Evolutionary conservation across 1,140 invertebrate species (phyloP).

Genomic region (Probaryconus sp.): DNA sequence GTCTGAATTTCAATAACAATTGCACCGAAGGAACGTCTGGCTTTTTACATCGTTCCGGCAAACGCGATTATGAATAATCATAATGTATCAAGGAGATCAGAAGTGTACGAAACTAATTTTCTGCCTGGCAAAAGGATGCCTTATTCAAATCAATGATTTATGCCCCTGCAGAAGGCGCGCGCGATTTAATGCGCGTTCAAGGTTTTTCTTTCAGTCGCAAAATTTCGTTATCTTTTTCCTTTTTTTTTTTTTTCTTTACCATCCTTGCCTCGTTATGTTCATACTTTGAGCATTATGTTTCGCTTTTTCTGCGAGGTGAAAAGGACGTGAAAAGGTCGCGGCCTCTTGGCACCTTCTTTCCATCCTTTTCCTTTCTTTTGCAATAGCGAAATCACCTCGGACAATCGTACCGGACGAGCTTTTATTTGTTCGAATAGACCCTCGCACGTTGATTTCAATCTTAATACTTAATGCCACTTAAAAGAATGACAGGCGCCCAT

Average conservation of each 20-base stretch:
- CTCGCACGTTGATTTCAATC: constrained; percentile 58
- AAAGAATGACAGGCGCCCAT: constrained; percentile 50
- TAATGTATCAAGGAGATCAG: constrained; percentile 20
- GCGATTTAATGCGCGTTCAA: constrained; percentile 53
- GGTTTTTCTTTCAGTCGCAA: constrained; percentile 49
- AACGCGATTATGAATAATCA: constrained; percentile 53
- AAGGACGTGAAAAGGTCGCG: constrained; percentile 41
- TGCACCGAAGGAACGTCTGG: no score
- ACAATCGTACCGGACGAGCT: constrained; percentile 46
- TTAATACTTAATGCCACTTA: constrained; percentile 54
- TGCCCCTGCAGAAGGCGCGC: constrained; percentile 38
- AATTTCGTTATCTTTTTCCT: constrained; percentile 37
- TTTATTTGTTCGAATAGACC: constrained; percentile 37
- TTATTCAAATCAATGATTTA: constrained; percentile 64
- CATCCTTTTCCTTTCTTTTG: constrained; percentile 19
- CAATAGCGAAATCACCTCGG: constrained; percentile 22
- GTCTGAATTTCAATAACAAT: no score
- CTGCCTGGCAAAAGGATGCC: constrained; percentile 40
- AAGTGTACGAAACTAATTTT: constrained; percentile 53
- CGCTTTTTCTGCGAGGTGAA: constrained; percentile 2
- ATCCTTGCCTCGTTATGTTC: not conserved
- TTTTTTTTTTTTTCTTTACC: not conserved
- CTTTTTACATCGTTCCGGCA: no score
- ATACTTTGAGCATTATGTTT: constrained; percentile 2
- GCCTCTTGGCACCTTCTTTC: constrained; percentile 18